Percentiles rank a stretch among this genome's conserved stretches.
Evolutionary conservation across 1,140 invertebrate genomes (phyloP).

Genomic region (Cydia fagiglandana): DNA sequence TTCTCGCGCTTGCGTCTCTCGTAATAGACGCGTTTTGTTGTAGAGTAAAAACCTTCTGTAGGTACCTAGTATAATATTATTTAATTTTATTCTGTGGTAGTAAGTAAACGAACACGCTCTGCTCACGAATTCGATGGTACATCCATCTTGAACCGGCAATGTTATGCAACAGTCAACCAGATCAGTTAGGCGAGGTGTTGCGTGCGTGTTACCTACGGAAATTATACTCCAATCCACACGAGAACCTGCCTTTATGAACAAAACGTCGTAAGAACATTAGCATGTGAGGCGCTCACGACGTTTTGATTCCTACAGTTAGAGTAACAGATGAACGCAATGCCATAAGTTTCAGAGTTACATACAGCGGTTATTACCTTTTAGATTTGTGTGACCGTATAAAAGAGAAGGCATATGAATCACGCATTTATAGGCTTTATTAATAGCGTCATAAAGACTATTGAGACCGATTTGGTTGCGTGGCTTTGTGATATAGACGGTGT

Average conservation of each 20-base stretch:
- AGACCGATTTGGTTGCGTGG: neutral
- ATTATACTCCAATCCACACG: conserved; percentile 3
- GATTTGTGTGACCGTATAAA: neutral
- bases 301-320: neutral
- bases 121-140: no score
- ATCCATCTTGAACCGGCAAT: conserved; percentile 1
- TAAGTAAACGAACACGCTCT: no score
- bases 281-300: neutral
- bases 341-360: neutral
- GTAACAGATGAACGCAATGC: neutral
- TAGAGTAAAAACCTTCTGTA: no score
- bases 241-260: neutral
- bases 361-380: neutral
- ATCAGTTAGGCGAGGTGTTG: conserved; percentile 6
- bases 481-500: neutral
- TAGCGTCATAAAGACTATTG: neutral
- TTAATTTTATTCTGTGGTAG: no score
- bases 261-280: neutral
- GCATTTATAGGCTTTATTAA: conserved; percentile 4
- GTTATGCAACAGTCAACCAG: conserved; percentile 3
- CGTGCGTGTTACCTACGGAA: conserved; percentile 3
- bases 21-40: no score
- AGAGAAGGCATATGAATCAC: neutral
- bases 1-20: no score
- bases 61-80: no score